A percentile compares a stretch with the other conserved stretches of the same genome.
Conservation (phyloP, 2,888 invertebrate species). For the Sinohyriopsis cumingii region DNA sequence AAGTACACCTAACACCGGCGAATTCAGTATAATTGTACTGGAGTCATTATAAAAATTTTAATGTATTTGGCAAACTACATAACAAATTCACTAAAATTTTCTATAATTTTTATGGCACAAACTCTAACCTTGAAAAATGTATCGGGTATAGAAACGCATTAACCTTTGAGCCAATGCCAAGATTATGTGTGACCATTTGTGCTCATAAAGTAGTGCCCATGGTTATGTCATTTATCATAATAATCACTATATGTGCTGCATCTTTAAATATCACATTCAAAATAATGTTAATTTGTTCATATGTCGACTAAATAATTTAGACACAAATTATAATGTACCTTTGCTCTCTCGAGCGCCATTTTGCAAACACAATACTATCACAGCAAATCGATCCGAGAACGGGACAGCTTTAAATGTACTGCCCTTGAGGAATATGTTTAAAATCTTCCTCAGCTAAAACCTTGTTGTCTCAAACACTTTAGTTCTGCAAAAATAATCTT, state of each 20-base stretch:
- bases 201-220: neutral
- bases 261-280: neutral
- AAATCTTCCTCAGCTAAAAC: constrained; percentile 2
- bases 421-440: neutral
- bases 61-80: too few relatives aligned
- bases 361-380: constrained; percentile 6
- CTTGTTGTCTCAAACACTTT: constrained; percentile 7
- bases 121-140: too few relatives aligned
- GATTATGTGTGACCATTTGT: neutral
- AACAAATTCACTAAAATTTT: too few relatives aligned
- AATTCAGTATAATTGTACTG: too few relatives aligned
- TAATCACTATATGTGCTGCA: neutral
- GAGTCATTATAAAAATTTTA: too few relatives aligned
- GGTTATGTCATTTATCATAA: neutral
- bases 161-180: too few relatives aligned
- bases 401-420: too few relatives aligned
- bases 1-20: too few relatives aligned
- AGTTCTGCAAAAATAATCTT: constrained; percentile 1
- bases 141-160: too few relatives aligned
- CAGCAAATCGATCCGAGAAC: neutral
- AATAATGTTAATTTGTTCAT: constrained; percentile 5
- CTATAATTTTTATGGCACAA: too few relatives aligned
- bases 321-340: constrained; percentile 46
- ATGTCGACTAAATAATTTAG: constrained; percentile 8
- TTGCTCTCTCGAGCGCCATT: constrained; percentile 60